Conservation (phyloP, 2,113 vertebrate genomes). For the Aplodontia rufa region DNA sequence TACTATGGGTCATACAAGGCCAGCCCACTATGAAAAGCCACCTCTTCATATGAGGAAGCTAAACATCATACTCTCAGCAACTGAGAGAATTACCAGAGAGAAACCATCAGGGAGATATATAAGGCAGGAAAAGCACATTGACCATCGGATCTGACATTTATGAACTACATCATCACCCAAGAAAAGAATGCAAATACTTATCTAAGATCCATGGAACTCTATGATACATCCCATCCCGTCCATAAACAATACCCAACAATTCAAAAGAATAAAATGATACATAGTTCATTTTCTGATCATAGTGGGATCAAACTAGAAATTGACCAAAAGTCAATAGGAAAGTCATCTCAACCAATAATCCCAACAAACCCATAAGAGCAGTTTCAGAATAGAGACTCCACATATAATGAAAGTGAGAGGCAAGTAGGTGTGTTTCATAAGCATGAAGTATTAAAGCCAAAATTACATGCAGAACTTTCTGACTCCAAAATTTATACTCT, state of each 20-base stretch:
- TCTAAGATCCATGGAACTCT: background rate
- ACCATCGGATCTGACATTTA: background rate
- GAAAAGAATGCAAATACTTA: background rate
- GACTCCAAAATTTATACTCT: background rate
- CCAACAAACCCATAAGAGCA: background rate
- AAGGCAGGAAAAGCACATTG: background rate
- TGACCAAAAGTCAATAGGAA: background rate
- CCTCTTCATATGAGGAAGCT: background rate
- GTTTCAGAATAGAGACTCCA: background rate
- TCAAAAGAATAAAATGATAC: background rate
- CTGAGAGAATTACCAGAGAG: background rate
- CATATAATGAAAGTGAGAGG: background rate
- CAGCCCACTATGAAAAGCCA: background rate
- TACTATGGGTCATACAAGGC: background rate
- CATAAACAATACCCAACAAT: background rate
- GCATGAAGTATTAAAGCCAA: background rate
- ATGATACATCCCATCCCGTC: background rate
- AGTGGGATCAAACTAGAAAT: background rate
- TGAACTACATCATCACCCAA: background rate
- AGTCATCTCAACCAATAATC: background rate
- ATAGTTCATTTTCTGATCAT: background rate
- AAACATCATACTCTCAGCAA: background rate
- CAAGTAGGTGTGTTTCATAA: background rate
- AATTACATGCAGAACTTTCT: background rate
- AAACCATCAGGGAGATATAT: background rate